Evolutionary conservation across 2,797 vertebrate genomes (phyloP), one percentile per base, ranked within the genome.

Genomic region (Coracias cyanogaster): DNA sequence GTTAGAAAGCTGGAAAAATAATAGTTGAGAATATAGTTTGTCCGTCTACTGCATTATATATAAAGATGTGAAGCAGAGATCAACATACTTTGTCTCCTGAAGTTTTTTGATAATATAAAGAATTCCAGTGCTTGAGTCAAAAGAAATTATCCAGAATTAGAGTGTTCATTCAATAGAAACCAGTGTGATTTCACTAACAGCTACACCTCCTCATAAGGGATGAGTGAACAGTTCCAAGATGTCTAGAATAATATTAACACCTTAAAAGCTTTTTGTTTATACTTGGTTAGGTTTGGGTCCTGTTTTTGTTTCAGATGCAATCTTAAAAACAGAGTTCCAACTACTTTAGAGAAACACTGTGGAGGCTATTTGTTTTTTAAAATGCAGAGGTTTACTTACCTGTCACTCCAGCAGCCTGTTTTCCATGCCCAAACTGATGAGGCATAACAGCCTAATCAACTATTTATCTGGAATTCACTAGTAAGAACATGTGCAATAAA

Each of bases 211-310:
- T 89, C 20, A 3, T 54, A 71, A 72, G 16, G 46, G 16, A 33
- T 19, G 15, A 28, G 46, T 67, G 33, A 90, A 78, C 51, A 49
- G 39, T 82, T 87, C 66, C 80, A 92, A 66, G 67, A 64, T 24
- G 71, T 80, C 82, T 94, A 80, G 51, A 84, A 92, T 39, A 73
- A 67, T 55, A 91, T 33, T 60, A 93, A 80, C 55, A 94, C 48
- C 74, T 94, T 89, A 87, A 93, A 93, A 93, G 80, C 55, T 73
- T 94, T 84, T 43, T 86, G 64, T 91, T 93, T 94, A 33, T 79
- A 70, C 60, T 66, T 57, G 62, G 37, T 79, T 77, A 77, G 20
- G 24, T 77, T 88, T 91, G 73, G 39, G 72, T 70, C 39, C 35
- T 79, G 55, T 1, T 86, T 86, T 70, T 60, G 15, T 87, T 96